Percentiles rank a stretch among this genome's conserved stretches.
phyloP scores from a whole-genome alignment of 2,888 invertebrate genomes.

The Machimus atricapillus region DNA sequence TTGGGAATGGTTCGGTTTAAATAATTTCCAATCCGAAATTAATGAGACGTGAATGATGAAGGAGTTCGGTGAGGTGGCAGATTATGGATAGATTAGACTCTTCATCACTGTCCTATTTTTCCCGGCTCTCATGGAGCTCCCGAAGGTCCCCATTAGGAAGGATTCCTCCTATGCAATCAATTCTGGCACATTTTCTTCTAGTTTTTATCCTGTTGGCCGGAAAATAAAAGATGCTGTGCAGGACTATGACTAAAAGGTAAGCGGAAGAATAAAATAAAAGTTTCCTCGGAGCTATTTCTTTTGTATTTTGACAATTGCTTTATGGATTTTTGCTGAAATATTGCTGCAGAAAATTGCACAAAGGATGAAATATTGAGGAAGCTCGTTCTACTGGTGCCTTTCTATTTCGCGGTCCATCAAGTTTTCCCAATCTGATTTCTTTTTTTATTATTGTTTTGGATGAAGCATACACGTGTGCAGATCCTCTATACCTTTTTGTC shows the following conservation, averaged over 20 bases:
- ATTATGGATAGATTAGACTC: neutral
- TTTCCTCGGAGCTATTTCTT: neutral
- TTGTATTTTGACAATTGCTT: conserved; percentile 26
- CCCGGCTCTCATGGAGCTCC: neutral
- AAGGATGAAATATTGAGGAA: neutral
- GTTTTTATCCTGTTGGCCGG: neutral
- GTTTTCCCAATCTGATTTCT: neutral
- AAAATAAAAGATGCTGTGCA: neutral
- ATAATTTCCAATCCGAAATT: neutral
- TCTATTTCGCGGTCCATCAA: conserved; percentile 7
- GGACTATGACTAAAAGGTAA: neutral
- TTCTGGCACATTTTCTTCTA: neutral
- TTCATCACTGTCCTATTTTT: conserved; percentile 8
- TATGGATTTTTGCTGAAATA: conserved; percentile 6
- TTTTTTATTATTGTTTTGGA: neutral
- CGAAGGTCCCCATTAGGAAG: neutral
- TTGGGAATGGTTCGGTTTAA: neutral
- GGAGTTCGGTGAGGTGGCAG: neutral
- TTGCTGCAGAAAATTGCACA: neutral
- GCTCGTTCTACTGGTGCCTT: neutral
- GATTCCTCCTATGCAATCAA: neutral
- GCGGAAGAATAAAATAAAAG: neutral
- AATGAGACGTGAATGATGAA: neutral
- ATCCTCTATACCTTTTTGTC: neutral
- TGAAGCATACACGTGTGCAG: neutral